Percentiles rank a stretch among this genome's conserved stretches.
Conservation (phyloP, 2,888 invertebrate species). For the Apeira syringaria region DNA sequence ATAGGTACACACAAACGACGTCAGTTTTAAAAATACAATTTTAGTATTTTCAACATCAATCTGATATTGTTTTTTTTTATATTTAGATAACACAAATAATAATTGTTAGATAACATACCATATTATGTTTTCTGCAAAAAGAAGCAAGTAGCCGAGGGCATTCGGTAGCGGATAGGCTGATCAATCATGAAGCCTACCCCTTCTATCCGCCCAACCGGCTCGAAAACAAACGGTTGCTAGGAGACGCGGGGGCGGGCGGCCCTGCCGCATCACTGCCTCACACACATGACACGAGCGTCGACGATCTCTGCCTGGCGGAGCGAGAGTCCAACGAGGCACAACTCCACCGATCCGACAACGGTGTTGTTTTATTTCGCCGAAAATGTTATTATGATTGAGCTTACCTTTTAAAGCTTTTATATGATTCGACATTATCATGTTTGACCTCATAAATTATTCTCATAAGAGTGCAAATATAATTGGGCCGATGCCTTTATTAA, state of each 20-base stretch:
- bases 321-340: conserved; percentile 31
- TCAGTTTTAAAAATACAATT: too few relatives aligned
- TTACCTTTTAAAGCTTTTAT: too few relatives aligned
- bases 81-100: too few relatives aligned
- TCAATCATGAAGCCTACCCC: conserved; percentile 82
- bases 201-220: conserved; percentile 73
- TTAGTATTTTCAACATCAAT: too few relatives aligned
- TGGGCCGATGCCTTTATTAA: too few relatives aligned
- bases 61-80: too few relatives aligned
- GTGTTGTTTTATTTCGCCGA: conserved; percentile 2
- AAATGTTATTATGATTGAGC: background rate
- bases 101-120: too few relatives aligned
- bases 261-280: conserved; percentile 61
- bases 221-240: conserved; percentile 80
- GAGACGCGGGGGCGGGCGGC: conserved; percentile 64
- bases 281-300: conserved; percentile 59
- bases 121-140: conserved; percentile 22
- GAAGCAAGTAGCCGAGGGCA: conserved; percentile 63
- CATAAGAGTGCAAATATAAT: too few relatives aligned
- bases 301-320: conserved; percentile 27
- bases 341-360: conserved; percentile 9
- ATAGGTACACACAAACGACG: too few relatives aligned
- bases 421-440: too few relatives aligned
- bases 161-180: conserved; percentile 77
- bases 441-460: too few relatives aligned